Evolutionary conservation across 1,140 invertebrate genomes (phyloP), one percentile per base, ranked within the genome.

Genomic region (Brachionus sp.): DNA sequence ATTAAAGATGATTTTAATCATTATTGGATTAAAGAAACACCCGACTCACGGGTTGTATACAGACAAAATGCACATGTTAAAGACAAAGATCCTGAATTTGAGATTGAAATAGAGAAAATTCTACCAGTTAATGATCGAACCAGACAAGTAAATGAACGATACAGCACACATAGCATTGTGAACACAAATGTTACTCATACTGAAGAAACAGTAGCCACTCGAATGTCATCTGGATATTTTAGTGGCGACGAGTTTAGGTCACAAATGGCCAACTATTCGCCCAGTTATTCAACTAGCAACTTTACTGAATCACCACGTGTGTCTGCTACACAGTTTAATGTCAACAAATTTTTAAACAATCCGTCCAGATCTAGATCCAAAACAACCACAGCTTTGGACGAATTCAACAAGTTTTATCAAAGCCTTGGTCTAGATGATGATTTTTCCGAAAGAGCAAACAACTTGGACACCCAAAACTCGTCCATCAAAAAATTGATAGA

Each of bases 51-150:
- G 10, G 37, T 70, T 5, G n/a, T 44, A 1, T 70, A 39, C 35
- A 35, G 66, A 29, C 29, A 29, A 10, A 70, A 70, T 33, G 6
- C 13, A 7, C 12, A 16, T 0, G 12, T 5, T 9, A 70, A 70
- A 70, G 66, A 70, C 35, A 70, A 70, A 23, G 66, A 70, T 16
- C 66, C 39, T 5, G 66, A 82, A 33, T 82, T 82, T 35, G 80
- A 82, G 25, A 82, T 82, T 44, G 80, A 82, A 68, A 82, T 82
- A 12, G 80, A 82, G 66, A 66, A 70, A 66, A n/a, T 53, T n/a
- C 13, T 57, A 19, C 62, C 80, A 23, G 23, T 46, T 39, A 19
- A 37, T 68, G 25, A 82, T 62, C 25, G 29, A 2, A 19, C 13
- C 23, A 62, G 37, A 12, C 39, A 57, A 23, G 3, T 25, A 37